These are phyloP conservation scores for Sinodicranocentrus sp. DNA, from an alignment of 2,888 invertebrate species.

Conservation along the genomic window DNA sequence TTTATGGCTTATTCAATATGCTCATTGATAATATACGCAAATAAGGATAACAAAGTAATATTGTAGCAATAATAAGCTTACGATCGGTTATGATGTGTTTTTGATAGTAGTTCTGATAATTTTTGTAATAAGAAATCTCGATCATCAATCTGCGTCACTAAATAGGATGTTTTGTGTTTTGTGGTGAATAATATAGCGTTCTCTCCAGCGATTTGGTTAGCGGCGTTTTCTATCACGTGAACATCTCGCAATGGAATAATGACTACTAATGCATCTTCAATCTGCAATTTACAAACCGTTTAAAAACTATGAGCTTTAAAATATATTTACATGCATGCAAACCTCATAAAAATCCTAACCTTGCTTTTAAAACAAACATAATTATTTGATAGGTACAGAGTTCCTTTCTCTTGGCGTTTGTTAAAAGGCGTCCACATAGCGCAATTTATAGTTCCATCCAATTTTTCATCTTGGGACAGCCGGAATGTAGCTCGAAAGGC, in stretches of 20 bases:
- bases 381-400: constrained; percentile 94
- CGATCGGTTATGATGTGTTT: constrained; percentile 79
- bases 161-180: constrained; percentile 88
- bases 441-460: constrained; percentile 93
- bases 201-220: constrained; percentile 83
- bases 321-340: neutral
- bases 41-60: neutral
- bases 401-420: constrained; percentile 92
- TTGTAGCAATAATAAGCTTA: constrained; percentile 42
- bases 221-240: constrained; percentile 86
- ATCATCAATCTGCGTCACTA: constrained; percentile 93
- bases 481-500: constrained; percentile 91
- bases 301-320: neutral
- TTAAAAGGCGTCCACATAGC: constrained; percentile 97
- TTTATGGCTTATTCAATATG: neutral
- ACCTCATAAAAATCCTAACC: constrained; percentile 81
- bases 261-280: constrained; percentile 88
- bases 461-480: constrained; percentile 92
- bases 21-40: neutral
- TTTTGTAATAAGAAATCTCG: constrained; percentile 93
- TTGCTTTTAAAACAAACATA: constrained; percentile 98
- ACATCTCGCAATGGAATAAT: constrained; percentile 93
- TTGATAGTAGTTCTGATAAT: constrained; percentile 91
- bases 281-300: constrained; percentile 80
- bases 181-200: constrained; percentile 90